Evolutionary conservation across 2,113 vertebrate species (phyloP).

Genomic region (Astur gentilis): DNA sequence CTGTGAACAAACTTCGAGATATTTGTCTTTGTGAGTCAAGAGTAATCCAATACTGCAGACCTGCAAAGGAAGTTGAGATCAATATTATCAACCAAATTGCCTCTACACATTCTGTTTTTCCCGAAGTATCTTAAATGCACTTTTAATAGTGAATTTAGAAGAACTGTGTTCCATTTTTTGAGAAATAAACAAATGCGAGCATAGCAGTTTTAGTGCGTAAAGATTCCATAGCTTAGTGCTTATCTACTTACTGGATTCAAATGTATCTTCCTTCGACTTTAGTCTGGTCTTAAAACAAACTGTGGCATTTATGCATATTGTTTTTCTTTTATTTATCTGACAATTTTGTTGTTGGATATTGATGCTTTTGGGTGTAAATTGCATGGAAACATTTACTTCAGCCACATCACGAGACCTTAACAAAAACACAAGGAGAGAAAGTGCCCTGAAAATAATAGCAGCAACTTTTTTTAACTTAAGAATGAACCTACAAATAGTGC

Average conservation of each 20-base stretch:
- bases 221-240: background rate
- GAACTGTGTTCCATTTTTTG: background rate
- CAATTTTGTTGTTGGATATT: slow-evolving; percentile 90
- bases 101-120: background rate
- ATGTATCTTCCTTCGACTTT: slow-evolving; percentile 77
- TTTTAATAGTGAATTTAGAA: background rate
- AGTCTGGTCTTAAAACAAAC: slow-evolving; percentile 84
- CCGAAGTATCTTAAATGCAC: background rate
- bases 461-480: background rate
- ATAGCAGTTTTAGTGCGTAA: background rate
- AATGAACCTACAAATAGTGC: background rate
- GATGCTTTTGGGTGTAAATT: slow-evolving; percentile 85
- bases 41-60: slow-evolving; percentile 74
- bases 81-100: background rate
- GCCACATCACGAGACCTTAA: slow-evolving; percentile 94
- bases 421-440: background rate
- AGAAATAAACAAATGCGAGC: background rate
- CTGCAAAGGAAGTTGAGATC: slow-evolving; percentile 33
- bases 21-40: slow-evolving; percentile 73
- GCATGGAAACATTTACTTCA: slow-evolving; percentile 84
- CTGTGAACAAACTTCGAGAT: slow-evolving; percentile 74
- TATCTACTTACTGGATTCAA: slow-evolving; percentile 74
- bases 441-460: background rate
- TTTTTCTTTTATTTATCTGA: slow-evolving; percentile 69
- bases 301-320: slow-evolving; percentile 79